Evolutionary conservation across 2,797 vertebrate genomes (phyloP), one percentile per base, ranked within the genome.

Genomic region (Myripristis jacobus): DNA sequence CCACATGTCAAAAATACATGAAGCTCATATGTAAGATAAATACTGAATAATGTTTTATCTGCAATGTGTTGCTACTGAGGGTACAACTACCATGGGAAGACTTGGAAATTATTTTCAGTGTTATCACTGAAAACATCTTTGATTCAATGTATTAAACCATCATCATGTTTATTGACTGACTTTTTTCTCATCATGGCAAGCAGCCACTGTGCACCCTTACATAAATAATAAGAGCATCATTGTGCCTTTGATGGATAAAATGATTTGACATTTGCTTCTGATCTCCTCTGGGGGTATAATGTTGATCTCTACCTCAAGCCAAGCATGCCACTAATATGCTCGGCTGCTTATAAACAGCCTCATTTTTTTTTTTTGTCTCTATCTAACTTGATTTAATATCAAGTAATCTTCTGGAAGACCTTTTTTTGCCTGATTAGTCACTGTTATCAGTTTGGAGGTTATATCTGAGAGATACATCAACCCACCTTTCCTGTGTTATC

Each of bases 401-500:
- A 52, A 83, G 41, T 70, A 54, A 51, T 61, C 60, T 46, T 70
- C 43, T 8, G 27, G 43, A 69, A 65, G 57, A 66, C 52, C 48
- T 74, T 87, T 73, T 80, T 76, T 70, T 36, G 34, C 50, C 72
- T 87, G 38, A 58, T 72, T 73, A 64, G 61, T 63, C 59, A 44
- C 15, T 63, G 67, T 69, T 3, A 13, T 76, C 31, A 66, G 24
- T 56, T 62, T 73, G 66, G 1, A 44, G 18, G 36, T 60, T 44
- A 36, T 46, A 60, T 67, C 34, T 58, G 21, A 25, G 19, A 46
- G 53, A 72, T 52, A 75, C 3, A 63, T 51, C 3, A 16, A 83
- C 89, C 24, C 96, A 99, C 97, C 97, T 96, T 95, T 53, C 94
- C 95, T 6, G 94, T 92, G 70, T 92, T 94, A 60, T 93, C 95